Conservation (phyloP, 2,113 vertebrate genomes). For the Serinus canaria region DNA sequence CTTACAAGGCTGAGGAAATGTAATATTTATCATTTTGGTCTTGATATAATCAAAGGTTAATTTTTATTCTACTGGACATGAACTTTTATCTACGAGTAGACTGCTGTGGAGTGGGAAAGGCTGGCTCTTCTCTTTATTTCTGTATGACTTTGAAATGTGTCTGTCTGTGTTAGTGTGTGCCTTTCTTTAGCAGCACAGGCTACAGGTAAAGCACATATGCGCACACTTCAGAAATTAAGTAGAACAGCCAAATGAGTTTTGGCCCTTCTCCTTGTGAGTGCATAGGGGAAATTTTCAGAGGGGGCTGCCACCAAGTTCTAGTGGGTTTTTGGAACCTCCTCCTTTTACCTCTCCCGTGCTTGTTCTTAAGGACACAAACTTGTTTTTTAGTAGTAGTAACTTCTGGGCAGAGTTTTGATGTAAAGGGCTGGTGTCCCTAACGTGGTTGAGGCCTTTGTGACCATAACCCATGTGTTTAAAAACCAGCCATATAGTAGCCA, state of each 20-base stretch:
- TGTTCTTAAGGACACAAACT: accelerated
- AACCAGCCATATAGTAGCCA: background rate
- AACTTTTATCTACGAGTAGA: background rate
- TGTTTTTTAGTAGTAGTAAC: background rate
- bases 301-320: background rate
- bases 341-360: background rate
- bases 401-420: background rate
- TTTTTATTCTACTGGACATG: background rate
- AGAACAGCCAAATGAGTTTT: background rate
- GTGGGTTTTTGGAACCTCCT: background rate
- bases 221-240: background rate
- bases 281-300: background rate
- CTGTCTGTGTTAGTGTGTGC: background rate
- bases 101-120: background rate
- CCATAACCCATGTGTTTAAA: accelerated
- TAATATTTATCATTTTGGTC: background rate
- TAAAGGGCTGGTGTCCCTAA: background rate
- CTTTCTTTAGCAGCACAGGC: background rate
- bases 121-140: background rate
- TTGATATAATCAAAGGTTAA: background rate
- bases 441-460: background rate
- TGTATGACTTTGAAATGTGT: background rate
- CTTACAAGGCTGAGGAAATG: background rate
- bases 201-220: background rate
- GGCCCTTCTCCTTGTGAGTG: background rate